Conservation (phyloP, 2,113 vertebrate species). For the Conger conger region DNA sequence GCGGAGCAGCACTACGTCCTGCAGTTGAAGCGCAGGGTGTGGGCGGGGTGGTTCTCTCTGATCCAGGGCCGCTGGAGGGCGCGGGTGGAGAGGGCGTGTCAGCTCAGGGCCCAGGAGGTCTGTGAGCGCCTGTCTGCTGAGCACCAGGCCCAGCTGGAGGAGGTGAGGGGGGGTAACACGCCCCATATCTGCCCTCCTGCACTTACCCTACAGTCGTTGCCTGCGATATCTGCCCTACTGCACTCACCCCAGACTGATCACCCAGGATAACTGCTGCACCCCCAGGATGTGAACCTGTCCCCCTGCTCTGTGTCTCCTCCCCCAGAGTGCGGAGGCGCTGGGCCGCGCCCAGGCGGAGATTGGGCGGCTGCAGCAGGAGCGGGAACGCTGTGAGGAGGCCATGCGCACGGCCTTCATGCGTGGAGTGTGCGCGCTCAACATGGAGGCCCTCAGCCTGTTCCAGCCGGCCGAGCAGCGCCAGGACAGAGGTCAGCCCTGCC, state of each 20-base stretch:
- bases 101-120: constrained; percentile 83
- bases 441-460: constrained; percentile 81
- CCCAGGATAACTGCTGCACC: no score
- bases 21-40: constrained; percentile 83
- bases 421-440: constrained; percentile 78
- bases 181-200: no score
- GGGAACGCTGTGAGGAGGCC: constrained; percentile 73
- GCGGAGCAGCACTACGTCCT: constrained; percentile 79
- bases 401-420: constrained; percentile 85
- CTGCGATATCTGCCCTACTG: no score
- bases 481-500: constrained; percentile 59
- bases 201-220: no score
- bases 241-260: no score
- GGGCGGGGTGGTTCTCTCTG: constrained; percentile 79
- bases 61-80: constrained; percentile 80
- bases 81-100: constrained; percentile 82
- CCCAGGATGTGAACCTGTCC: no score
- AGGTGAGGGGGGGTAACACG: constrained; percentile 66
- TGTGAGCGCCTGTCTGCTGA: constrained; percentile 81
- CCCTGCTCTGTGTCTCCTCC: background rate
- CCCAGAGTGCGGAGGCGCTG: constrained; percentile 46
- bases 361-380: constrained; percentile 68
- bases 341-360: constrained; percentile 69
- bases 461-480: constrained; percentile 58
- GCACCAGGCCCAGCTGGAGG: constrained; percentile 80